Percentiles rank a stretch among this genome's conserved stretches.
phyloP scores from a whole-genome alignment of 2,113 vertebrate species.

The Phalacrocorax aristotelis region DNA sequence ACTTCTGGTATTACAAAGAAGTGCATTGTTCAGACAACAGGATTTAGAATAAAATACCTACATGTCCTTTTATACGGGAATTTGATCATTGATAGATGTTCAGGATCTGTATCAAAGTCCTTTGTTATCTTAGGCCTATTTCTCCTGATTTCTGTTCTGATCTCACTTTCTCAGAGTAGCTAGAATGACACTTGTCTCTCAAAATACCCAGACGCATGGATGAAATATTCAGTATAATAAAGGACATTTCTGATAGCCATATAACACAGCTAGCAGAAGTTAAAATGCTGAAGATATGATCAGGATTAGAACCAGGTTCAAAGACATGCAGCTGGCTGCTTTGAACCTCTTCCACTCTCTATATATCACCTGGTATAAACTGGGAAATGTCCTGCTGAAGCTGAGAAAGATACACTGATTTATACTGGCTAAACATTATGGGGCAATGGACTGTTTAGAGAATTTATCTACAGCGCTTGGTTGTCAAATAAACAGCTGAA shows the following conservation, averaged over 20 bases:
- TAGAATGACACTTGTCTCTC: neutral
- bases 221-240: neutral
- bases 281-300: neutral
- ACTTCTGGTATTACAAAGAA: neutral
- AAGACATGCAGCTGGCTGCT: neutral
- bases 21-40: neutral
- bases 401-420: neutral
- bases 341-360: neutral
- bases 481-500: conserved; percentile 27
- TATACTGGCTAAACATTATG: neutral
- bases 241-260: neutral
- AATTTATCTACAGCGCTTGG: neutral
- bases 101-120: neutral
- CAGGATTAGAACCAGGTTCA: neutral
- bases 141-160: neutral
- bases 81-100: neutral
- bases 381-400: neutral
- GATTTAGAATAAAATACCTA: neutral
- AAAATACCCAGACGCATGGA: neutral
- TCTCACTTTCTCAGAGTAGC: neutral
- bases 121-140: neutral
- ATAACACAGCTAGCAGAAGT: neutral
- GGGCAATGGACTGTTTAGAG: neutral
- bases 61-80: neutral
- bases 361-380: neutral